phyloP scores from a whole-genome alignment of 2,888 invertebrate genomes.

The Campopleginae sp. region DNA sequence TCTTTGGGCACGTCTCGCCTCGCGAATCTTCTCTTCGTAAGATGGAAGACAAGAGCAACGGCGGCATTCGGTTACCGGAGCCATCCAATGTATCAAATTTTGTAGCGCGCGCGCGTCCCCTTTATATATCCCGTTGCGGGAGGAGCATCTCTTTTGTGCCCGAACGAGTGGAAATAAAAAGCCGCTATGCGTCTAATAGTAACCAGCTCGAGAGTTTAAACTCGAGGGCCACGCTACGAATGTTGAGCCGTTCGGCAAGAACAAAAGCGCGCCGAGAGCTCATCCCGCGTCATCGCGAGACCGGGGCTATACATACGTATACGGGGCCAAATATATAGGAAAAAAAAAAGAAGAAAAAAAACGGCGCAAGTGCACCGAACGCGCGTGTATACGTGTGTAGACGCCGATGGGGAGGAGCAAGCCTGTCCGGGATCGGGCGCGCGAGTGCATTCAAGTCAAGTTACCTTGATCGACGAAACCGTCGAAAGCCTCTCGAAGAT shows the following conservation, averaged over 20 bases:
- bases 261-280: too few relatives aligned
- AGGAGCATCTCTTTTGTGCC: constrained; percentile 14
- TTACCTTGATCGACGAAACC: constrained; percentile 88
- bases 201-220: too few relatives aligned
- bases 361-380: too few relatives aligned
- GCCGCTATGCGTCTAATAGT: too few relatives aligned
- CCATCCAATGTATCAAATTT: constrained; percentile 49
- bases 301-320: too few relatives aligned
- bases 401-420: neutral
- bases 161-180: neutral
- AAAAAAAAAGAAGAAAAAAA: too few relatives aligned
- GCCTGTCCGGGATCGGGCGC: constrained; percentile 8
- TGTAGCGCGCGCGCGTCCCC: constrained; percentile 1
- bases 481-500: constrained; percentile 87
- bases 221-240: too few relatives aligned
- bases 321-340: too few relatives aligned
- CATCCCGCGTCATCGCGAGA: too few relatives aligned
- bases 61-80: constrained; percentile 25
- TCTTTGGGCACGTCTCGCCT: constrained; percentile 32
- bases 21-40: constrained; percentile 31
- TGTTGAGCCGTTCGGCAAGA: too few relatives aligned
- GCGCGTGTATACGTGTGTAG: neutral
- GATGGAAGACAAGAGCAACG: constrained; percentile 11
- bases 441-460: constrained; percentile 82
- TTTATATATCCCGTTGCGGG: constrained; percentile 27